phyloP scores from a whole-genome alignment of 2,113 vertebrate genomes.

The Muntiacus muntjak region DNA sequence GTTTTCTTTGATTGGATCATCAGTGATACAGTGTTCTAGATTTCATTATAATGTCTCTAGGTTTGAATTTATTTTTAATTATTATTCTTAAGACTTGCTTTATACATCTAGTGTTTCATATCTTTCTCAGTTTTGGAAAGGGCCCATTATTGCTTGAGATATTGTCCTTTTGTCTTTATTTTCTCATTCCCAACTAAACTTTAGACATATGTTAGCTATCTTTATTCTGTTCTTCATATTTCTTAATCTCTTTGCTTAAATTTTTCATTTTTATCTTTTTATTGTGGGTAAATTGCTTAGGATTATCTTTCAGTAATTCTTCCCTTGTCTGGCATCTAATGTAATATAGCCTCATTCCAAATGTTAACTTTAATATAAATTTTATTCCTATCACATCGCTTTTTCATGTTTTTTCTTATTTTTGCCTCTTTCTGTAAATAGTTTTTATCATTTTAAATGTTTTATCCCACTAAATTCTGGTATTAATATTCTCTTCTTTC shows the following conservation, averaged over 20 bases:
- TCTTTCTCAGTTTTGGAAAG: background rate
- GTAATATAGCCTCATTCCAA: background rate
- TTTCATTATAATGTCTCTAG: background rate
- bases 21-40: background rate
- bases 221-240: background rate
- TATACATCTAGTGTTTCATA: background rate
- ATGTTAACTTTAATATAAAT: background rate
- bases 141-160: background rate
- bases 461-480: background rate
- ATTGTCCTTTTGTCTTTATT: background rate
- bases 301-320: constrained; percentile 13
- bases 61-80: background rate
- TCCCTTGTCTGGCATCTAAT: background rate
- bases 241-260: background rate
- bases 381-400: background rate
- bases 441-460: background rate
- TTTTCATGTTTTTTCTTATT: background rate
- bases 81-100: background rate
- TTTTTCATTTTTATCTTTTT: background rate
- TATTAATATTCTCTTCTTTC: background rate
- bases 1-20: background rate
- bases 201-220: background rate
- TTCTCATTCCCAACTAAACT: background rate
- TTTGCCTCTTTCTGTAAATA: background rate
- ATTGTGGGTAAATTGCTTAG: background rate